phyloP scores from a whole-genome alignment of 2,888 invertebrate genomes.

The Acanthacorydalis orientalis region DNA sequence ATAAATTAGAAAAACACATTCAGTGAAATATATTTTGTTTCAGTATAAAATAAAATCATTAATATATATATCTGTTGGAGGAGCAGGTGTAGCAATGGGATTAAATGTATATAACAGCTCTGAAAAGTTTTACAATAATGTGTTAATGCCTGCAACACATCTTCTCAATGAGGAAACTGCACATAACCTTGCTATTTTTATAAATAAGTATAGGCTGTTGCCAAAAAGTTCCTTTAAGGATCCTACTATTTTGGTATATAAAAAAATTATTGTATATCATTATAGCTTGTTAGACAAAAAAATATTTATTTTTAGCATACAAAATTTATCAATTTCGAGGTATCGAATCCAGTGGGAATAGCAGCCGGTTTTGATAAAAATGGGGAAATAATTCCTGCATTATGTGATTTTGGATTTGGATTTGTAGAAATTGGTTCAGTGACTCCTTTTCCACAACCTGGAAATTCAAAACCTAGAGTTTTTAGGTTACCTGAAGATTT shows the following conservation, averaged over 20 bases:
- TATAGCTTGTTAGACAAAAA: not conserved
- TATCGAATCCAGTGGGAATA: conserved; percentile 88
- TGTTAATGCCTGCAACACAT: conserved; percentile 54
- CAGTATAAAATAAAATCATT: conserved; percentile 54
- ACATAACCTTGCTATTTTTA: conserved; percentile 60
- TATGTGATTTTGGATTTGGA: conserved; percentile 78
- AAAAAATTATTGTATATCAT: not conserved
- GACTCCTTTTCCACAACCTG: conserved; percentile 83
- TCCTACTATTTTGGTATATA: conserved; percentile 43
- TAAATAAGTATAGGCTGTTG: conserved; percentile 60
- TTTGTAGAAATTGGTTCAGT: conserved; percentile 94
- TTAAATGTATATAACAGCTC: conserved; percentile 57
- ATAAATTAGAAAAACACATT: not conserved
- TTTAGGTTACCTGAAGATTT: conserved; percentile 72
- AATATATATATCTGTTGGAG: conserved; percentile 44
- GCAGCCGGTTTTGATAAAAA: conserved; percentile 99
- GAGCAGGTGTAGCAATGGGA: conserved; percentile 44
- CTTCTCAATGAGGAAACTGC: conserved; percentile 64
- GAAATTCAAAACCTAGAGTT: conserved; percentile 85
- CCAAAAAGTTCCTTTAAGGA: conserved; percentile 42
- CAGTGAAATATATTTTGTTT: conserved; percentile 15
- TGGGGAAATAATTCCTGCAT: conserved; percentile 72
- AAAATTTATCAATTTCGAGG: conserved; percentile 48
- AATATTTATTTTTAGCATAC: conserved; percentile 36
- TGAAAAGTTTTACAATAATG: conserved; percentile 57